Evolutionary conservation across 1,140 invertebrate genomes (phyloP), one percentile per base, ranked within the genome.

Genomic region (Watersipora subatra): DNA sequence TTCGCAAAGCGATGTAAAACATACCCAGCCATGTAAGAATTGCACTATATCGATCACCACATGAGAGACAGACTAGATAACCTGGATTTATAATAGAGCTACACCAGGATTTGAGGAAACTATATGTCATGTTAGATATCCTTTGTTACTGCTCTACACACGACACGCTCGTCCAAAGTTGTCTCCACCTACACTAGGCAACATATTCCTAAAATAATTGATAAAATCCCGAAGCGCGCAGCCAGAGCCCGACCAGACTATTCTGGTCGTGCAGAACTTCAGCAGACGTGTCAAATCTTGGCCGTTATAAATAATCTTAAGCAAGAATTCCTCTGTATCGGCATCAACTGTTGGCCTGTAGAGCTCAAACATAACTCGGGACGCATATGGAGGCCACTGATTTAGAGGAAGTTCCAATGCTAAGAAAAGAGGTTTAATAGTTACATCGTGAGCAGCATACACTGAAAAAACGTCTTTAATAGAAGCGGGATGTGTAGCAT

Each of bases 401-500:
- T 83, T 82, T 69, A 86, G 83, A 59, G 83, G 80, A 28, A 89
- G 77, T 0, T 90, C 90, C 24, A 96, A 73, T 0, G 90, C 88
- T 2, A 87, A 83, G 1, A 88, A 84, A 1, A 96, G 77, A 70
- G 90, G 89, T 70, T 91, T 88, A 24, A 94, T 70, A 0, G 92
- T 93, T 71, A 88, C 88, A 75, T 94, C 92, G 73, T 96, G 93
- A 0, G 90, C 92, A 0, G 91, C 93, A 75, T 92, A 96, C 0
- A 94, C 68, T 72, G 34, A 12, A n/a, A 46, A 46, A 7, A 12
- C n/a, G n/a, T 46, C 34, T 46, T 7, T 83, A 85, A 61, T 87
- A 73, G 72, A 86, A 88, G 61, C 85, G 85, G 25, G 84, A 84
- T 88, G 89, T 0, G 86, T 84, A 73, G 90, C 87, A 7, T 90